Evolutionary conservation across 2,797 vertebrate species (phyloP).

Genomic region (Paramormyrops hopkinsi): DNA sequence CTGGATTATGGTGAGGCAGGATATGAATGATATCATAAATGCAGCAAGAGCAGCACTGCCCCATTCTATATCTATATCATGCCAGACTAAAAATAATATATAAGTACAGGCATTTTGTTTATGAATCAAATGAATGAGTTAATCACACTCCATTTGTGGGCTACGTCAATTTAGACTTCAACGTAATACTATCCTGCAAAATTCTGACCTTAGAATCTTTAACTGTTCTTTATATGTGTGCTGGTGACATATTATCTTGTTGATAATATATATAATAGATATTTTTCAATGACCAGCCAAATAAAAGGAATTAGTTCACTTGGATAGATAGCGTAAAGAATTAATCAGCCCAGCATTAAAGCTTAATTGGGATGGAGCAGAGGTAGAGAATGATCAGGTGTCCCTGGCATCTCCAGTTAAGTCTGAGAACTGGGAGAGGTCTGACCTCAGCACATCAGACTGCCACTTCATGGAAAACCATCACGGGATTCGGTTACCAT

Average conservation of each 20-base stretch:
- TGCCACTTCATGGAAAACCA: not conserved
- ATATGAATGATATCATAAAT: not conserved
- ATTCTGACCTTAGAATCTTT: not conserved
- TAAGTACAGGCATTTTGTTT: not conserved
- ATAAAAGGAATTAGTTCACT: not conserved
- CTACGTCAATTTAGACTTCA: not conserved
- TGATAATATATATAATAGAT: not conserved
- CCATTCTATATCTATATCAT: not conserved
- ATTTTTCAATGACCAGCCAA: not conserved
- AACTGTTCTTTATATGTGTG: not conserved
- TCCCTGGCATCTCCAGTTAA: not conserved
- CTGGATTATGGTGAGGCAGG: not conserved
- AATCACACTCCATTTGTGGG: not conserved
- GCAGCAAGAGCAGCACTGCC: not conserved
- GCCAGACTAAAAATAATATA: not conserved
- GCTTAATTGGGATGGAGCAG: not conserved
- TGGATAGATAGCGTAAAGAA: not conserved
- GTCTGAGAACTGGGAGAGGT: not conserved
- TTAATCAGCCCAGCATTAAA: slow-evolving; percentile 3
- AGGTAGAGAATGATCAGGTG: not conserved
- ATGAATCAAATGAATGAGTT: not conserved
- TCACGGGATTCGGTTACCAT: not conserved
- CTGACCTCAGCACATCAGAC: not conserved
- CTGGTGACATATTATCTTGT: not conserved
- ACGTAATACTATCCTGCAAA: not conserved